Base-by-base conservation (phyloP, 2,113 vertebrate species). In the Gallinago paraguaiae region DNA sequence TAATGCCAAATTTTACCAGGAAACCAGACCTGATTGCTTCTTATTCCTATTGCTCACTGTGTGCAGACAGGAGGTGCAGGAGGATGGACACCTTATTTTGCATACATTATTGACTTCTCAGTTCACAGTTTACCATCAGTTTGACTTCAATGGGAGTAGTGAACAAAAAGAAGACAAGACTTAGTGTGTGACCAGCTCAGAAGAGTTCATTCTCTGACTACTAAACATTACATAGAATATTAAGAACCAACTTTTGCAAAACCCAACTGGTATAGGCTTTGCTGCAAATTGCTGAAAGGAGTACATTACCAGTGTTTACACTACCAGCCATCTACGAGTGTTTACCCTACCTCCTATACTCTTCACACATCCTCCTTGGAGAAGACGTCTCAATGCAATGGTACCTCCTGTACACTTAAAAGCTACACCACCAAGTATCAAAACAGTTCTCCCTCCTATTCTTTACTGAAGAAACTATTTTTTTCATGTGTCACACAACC, bases 171-270 rank as follows among this genome's bases (percentile, higher is more conserved):
- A 82, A 53, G 57, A 70, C 14, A 63, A 1, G 1, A 60, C 15
- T 61, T 43, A 6, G 12, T 39, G 35, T 64, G 35, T 43, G 61
- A 90, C 24, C 69, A 72, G 54, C 46, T 81, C 79, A 87, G 82
- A 56, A 78, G 56, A 72, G 19, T 45, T 78, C 33, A 60, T 81
- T 59, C 39, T 86, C 80, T 75, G 63, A 82, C 46, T 59, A 30
- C n/a, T 51, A 91, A 79, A 67, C 6, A 37, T 35, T 78, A 75
- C 2, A 2, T 0, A 68, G 48, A 72, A 22, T 20, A 90, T 69
- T 64, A 74, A 87, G n/a, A 92, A 61, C 3, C 11, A 67, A 45
- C 8, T 91, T 91, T 41, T 45, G n/a, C 35, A 93, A 96, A 80
- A 14, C n/a, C 20, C 53, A 78, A 3, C 4, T 56, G 25, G 9